A percentile compares a stretch with the other conserved stretches of the same genome.
Conservation (phyloP, 2,888 invertebrate species). For the Pristionchus exspectatus region DNA sequence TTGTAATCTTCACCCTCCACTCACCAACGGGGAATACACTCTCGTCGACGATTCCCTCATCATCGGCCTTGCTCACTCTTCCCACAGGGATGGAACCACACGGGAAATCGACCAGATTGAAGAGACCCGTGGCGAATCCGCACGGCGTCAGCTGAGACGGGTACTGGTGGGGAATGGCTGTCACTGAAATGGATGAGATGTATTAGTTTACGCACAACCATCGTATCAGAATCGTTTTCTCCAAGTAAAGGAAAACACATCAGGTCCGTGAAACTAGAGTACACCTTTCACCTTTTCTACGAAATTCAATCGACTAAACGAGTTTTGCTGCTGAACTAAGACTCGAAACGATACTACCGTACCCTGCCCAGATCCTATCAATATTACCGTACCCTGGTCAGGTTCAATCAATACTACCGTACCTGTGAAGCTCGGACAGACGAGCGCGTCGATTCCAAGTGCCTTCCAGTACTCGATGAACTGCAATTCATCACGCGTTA, state of each 20-base stretch:
- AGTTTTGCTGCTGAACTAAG: too few relatives aligned
- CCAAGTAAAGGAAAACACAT: background rate
- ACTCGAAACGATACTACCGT: too few relatives aligned
- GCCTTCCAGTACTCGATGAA: slow-evolving; percentile 70
- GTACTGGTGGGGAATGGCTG: slow-evolving; percentile 73
- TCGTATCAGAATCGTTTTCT: background rate
- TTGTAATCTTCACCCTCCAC: too few relatives aligned
- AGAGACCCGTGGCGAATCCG: slow-evolving; percentile 77
- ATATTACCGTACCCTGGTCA: background rate
- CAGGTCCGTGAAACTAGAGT: background rate
- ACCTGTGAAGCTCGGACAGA: slow-evolving; percentile 79
- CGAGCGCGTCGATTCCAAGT: slow-evolving; percentile 77
- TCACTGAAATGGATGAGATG: slow-evolving; percentile 62
- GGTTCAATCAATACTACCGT: background rate
- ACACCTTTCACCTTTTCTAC: too few relatives aligned
- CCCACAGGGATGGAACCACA: slow-evolving; percentile 79
- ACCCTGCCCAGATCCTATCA: background rate
- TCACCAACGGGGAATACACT: slow-evolving; percentile 67
- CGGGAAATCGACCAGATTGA: slow-evolving; percentile 79
- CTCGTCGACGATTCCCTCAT: slow-evolving; percentile 58
- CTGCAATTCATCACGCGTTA: slow-evolving; percentile 56
- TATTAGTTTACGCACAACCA: background rate
- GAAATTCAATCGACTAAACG: too few relatives aligned
- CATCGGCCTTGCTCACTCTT: slow-evolving; percentile 58
- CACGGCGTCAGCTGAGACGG: slow-evolving; percentile 70